Evolutionary conservation across 2,113 vertebrate species (phyloP).

Genomic region (Xenopus laevis): DNA sequence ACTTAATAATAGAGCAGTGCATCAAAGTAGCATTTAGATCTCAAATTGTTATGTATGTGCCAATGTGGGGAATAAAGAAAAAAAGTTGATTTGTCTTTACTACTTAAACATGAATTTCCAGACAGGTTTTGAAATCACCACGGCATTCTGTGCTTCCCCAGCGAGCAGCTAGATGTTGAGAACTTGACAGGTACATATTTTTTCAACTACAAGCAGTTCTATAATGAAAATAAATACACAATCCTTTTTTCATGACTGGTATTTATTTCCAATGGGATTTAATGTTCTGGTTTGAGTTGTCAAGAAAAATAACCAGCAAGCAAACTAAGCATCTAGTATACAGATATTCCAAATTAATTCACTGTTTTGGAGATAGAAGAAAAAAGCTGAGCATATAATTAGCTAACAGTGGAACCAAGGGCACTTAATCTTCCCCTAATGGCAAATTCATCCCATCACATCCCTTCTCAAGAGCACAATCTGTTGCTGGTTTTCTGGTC

Average conservation of each 20-base stretch:
- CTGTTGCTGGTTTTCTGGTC: slow-evolving; percentile 77
- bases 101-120: slow-evolving; percentile 83
- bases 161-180: slow-evolving; percentile 80
- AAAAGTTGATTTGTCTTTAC: slow-evolving; percentile 77
- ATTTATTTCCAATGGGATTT: slow-evolving; percentile 90
- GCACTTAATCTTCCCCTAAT: slow-evolving; percentile 92
- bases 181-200: slow-evolving; percentile 93
- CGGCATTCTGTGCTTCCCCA: slow-evolving; percentile 77
- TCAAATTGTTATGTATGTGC: slow-evolving; percentile 81
- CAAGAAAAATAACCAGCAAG: slow-evolving; percentile 93
- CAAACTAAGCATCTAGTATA: slow-evolving; percentile 79
- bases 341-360: slow-evolving; percentile 76
- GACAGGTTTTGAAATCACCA: slow-evolving; percentile 86
- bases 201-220: slow-evolving; percentile 79
- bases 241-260: slow-evolving; percentile 74
- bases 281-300: slow-evolving; percentile 84
- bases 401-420: slow-evolving; percentile 77
- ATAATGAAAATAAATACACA: slow-evolving; percentile 95
- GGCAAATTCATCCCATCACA: slow-evolving; percentile 79
- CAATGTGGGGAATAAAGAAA: slow-evolving; percentile 62
- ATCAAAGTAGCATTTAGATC: slow-evolving; percentile 79
- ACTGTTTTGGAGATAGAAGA: slow-evolving; percentile 60
- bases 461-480: slow-evolving; percentile 71
- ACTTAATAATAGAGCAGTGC: slow-evolving; percentile 76
- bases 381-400: slow-evolving; percentile 89